These are phyloP conservation scores for Aphodius sticticus DNA, from an alignment of 2,888 invertebrate species.

Conservation along the genomic window DNA sequence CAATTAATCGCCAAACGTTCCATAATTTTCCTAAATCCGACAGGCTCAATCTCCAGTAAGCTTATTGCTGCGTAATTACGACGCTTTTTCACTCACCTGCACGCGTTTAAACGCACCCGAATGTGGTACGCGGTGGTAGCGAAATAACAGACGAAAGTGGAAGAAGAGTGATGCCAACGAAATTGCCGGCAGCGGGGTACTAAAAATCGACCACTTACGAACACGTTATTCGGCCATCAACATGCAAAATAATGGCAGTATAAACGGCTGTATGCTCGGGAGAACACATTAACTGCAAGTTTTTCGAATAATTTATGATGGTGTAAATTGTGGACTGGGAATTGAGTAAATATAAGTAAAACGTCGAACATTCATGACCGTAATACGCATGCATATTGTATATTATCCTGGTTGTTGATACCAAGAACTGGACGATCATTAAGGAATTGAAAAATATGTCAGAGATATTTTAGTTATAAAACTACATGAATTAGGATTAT, in stretches of 20 bases:
- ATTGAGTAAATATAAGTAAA: neutral
- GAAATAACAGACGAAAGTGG: neutral
- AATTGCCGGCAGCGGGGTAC: slow-evolving; percentile 20
- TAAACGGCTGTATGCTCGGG: slow-evolving; percentile 13
- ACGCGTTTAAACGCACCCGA: neutral
- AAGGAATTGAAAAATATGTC: too few species aligned
- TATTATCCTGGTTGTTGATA: too few species aligned
- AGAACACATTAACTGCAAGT: neutral
- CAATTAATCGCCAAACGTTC: neutral
- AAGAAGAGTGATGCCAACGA: neutral
- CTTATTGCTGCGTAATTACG: neutral
- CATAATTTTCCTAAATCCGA: neutral
- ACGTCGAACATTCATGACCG: neutral
- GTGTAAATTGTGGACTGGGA: neutral
- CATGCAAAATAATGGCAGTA: slow-evolving; percentile 25
- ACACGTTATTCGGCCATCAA: slow-evolving; percentile 21
- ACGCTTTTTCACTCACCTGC: neutral
- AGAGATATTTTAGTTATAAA: too few species aligned
- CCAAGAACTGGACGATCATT: too few species aligned
- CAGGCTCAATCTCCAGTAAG: neutral
- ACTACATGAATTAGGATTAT: too few species aligned
- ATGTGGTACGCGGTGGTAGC: neutral
- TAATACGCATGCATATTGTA: too few species aligned
- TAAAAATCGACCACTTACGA: slow-evolving; percentile 15
- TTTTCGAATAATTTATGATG: neutral